These are phyloP conservation scores for Nymphicus hollandicus DNA, from an alignment of 2,113 vertebrate genomes.

Conservation along the genomic window DNA sequence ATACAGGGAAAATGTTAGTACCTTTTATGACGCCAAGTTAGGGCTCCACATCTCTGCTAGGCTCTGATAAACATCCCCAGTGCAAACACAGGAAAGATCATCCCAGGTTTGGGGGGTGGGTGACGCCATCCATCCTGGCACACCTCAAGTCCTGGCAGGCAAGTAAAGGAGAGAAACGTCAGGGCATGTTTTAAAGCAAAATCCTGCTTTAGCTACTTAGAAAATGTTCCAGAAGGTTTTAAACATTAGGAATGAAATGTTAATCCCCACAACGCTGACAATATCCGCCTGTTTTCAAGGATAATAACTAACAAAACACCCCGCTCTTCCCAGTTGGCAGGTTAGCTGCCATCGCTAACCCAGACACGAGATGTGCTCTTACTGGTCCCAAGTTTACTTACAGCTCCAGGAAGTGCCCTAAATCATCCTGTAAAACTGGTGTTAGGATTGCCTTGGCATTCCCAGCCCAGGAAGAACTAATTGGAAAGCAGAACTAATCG, in stretches of 20 bases:
- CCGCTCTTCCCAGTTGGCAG: background rate
- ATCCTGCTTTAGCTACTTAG: background rate
- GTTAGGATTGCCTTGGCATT: background rate
- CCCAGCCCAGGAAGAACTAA: background rate
- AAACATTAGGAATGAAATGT: background rate
- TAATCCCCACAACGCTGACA: background rate
- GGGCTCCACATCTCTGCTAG: background rate
- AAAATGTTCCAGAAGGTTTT: background rate
- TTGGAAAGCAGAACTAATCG: background rate
- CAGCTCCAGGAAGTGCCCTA: background rate
- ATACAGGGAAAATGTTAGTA: background rate
- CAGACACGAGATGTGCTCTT: background rate
- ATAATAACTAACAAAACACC: background rate
- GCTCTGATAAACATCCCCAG: slow-evolving; percentile 11
- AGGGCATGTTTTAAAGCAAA: background rate
- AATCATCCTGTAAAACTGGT: background rate
- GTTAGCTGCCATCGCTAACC: background rate
- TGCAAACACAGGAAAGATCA: slow-evolving; percentile 23
- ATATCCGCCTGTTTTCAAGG: background rate
- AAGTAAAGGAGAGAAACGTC: background rate
- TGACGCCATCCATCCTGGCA: slow-evolving; percentile 21
- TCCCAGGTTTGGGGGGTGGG: background rate
- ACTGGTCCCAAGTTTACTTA: background rate
- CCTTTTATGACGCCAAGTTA: background rate
- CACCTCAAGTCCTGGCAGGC: background rate